phyloP scores from a whole-genome alignment of 1,140 invertebrate species.

The Zaprionus vittiger region DNA sequence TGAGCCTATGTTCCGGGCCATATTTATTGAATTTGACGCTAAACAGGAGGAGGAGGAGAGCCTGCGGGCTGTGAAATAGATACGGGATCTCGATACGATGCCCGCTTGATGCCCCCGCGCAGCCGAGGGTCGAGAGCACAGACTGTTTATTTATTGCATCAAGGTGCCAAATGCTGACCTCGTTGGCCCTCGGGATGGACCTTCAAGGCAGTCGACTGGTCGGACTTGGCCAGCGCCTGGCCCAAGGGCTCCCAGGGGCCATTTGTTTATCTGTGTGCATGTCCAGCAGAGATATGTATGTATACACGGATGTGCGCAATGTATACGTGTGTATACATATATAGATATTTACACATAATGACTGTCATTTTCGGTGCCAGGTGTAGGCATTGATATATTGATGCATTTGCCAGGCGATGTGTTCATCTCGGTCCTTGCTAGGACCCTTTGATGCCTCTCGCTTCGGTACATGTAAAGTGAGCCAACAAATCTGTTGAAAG shows the following conservation, averaged over 20 bases:
- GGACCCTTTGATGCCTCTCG: not conserved
- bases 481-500: slow-evolving; percentile 52
- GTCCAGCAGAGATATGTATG: not conserved
- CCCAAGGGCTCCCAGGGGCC: slow-evolving; percentile 34
- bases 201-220: slow-evolving; percentile 14
- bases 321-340: slow-evolving; percentile 15
- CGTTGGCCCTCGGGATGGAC: slow-evolving; percentile 47
- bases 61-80: slow-evolving; percentile 25
- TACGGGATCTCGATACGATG: slow-evolving; percentile 22
- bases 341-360: slow-evolving; percentile 65
- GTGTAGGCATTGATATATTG: slow-evolving; percentile 79
- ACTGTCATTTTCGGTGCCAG: slow-evolving; percentile 75
- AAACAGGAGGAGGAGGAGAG: slow-evolving; percentile 3
- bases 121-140: not conserved
- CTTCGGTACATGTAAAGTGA: slow-evolving; percentile 60
- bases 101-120: slow-evolving; percentile 19
- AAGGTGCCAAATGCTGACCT: slow-evolving; percentile 73
- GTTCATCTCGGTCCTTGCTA: slow-evolving; percentile 49
- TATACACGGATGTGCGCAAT: slow-evolving; percentile 37
- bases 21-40: slow-evolving; percentile 75
- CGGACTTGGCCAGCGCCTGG: not conserved
- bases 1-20: slow-evolving; percentile 43
- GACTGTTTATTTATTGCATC: slow-evolving; percentile 79
- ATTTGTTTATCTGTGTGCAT: slow-evolving; percentile 31
- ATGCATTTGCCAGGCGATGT: slow-evolving; percentile 74